Percentiles rank a stretch among this genome's conserved stretches.
Conservation (phyloP, 1,140 invertebrate genomes). For the Metopolophium dirhodum region DNA sequence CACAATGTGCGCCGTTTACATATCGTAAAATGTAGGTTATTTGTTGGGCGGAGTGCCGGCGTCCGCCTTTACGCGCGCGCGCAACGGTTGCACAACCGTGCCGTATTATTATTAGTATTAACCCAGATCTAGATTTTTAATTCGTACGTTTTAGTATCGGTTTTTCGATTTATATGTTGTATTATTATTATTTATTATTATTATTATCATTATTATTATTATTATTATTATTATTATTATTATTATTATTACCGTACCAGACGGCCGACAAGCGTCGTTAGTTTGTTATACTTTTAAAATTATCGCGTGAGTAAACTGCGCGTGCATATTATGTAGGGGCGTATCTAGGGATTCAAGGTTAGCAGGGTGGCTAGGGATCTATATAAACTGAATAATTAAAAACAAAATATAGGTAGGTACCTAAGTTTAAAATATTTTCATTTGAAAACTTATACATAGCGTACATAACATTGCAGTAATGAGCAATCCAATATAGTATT, state of each 20-base stretch:
- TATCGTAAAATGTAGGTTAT: conserved; percentile 35
- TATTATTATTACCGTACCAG: not conserved
- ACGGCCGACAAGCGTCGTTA: not conserved
- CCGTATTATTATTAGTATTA: not conserved
- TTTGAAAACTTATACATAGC: too few relatives aligned
- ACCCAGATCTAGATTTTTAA: conserved; percentile 46
- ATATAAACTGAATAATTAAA: not conserved
- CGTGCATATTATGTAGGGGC: not conserved
- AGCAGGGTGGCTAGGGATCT: not conserved
- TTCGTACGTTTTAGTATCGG: not conserved
- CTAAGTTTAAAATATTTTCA: too few relatives aligned
- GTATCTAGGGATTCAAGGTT: not conserved
- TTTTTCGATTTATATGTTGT: not conserved
- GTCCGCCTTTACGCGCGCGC: not conserved
- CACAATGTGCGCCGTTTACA: not conserved
- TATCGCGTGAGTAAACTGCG: not conserved
- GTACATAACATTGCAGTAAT: too few relatives aligned
- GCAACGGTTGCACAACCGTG: not conserved
- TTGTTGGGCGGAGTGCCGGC: conserved; percentile 41
- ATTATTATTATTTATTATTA: too few relatives aligned
- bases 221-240: too few relatives aligned
- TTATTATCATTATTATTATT: too few relatives aligned
- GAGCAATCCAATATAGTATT: too few relatives aligned
- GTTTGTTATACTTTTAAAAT: not conserved
- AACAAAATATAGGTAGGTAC: not conserved